These are phyloP conservation scores for Cydia amplana DNA, from an alignment of 1,140 invertebrate genomes.

Conservation along the genomic window DNA sequence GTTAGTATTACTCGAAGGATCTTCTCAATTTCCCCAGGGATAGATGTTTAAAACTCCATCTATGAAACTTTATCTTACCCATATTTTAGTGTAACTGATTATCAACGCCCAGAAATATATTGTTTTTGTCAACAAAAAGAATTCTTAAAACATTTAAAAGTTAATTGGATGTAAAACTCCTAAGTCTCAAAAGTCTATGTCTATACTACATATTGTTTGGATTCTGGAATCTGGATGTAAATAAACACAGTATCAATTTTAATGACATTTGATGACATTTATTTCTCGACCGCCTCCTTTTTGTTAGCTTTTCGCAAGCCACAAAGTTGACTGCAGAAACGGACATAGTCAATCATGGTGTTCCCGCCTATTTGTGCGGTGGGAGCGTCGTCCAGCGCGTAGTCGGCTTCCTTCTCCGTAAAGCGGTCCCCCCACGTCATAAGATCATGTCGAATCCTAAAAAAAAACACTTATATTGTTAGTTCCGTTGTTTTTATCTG, in stretches of 20 bases:
- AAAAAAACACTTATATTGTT: slow-evolving; percentile 38
- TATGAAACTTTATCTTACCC: slow-evolving; percentile 36
- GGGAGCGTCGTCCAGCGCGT: slow-evolving; percentile 82
- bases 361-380: slow-evolving; percentile 75
- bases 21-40: slow-evolving; percentile 35
- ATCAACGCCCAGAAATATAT: too few relatives aligned
- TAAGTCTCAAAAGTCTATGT: too few relatives aligned
- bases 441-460: slow-evolving; percentile 81
- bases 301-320: slow-evolving; percentile 80
- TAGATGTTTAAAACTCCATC: slow-evolving; percentile 22
- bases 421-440: slow-evolving; percentile 82
- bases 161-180: too few relatives aligned
- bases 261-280: background rate
- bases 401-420: slow-evolving; percentile 80
- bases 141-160: too few relatives aligned
- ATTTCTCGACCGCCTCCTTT: slow-evolving; percentile 30
- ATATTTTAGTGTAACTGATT: background rate
- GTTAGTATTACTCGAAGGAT: slow-evolving; percentile 39
- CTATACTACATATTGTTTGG: too few relatives aligned
- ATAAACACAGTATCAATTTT: background rate
- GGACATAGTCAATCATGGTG: slow-evolving; percentile 81
- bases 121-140: too few relatives aligned
- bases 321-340: slow-evolving; percentile 81
- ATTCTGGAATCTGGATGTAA: too few relatives aligned
- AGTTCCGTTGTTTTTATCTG: too few relatives aligned